A percentile compares a stretch with the other conserved stretches of the same genome.
Conservation (phyloP, 2,888 invertebrate genomes). For the Dromius quadrimaculatus region DNA sequence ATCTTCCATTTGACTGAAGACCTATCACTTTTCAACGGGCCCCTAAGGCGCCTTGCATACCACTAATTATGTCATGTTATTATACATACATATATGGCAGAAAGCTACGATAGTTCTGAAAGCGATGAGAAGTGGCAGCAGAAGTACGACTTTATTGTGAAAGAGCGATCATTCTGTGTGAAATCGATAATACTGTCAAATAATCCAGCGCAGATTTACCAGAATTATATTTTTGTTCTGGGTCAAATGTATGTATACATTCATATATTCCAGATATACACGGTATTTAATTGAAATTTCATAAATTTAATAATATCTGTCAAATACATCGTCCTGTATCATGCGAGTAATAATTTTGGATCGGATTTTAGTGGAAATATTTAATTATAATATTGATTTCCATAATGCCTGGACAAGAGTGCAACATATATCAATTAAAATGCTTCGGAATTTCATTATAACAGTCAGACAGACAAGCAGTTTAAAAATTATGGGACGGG, state of each 20-base stretch:
- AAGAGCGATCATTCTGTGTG: too few species aligned
- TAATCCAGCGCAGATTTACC: too few species aligned
- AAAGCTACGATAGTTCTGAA: too few species aligned
- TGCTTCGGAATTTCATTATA: slow-evolving; percentile 36
- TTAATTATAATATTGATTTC: slow-evolving; percentile 32
- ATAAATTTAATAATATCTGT: slow-evolving; percentile 2
- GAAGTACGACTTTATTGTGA: too few species aligned
- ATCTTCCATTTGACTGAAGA: too few species aligned
- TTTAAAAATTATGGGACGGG: slow-evolving; percentile 37
- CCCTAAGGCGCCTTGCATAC: too few species aligned
- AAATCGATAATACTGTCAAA: too few species aligned
- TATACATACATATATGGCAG: too few species aligned
- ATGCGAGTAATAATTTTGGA: slow-evolving; percentile 23
- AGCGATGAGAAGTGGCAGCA: too few species aligned
- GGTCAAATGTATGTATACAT: neutral
- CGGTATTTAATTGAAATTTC: neutral
- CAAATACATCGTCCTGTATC: slow-evolving; percentile 9
- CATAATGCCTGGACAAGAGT: slow-evolving; percentile 2
- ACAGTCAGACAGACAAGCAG: slow-evolving; percentile 28
- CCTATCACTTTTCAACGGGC: too few species aligned
- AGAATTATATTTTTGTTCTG: too few species aligned
- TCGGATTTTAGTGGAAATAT: slow-evolving; percentile 17
- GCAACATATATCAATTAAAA: slow-evolving; percentile 31
- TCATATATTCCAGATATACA: neutral
- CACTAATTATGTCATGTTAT: too few species aligned